Evolutionary conservation across 2,797 vertebrate species (phyloP).

Genomic region (Leptatherina wallacei): DNA sequence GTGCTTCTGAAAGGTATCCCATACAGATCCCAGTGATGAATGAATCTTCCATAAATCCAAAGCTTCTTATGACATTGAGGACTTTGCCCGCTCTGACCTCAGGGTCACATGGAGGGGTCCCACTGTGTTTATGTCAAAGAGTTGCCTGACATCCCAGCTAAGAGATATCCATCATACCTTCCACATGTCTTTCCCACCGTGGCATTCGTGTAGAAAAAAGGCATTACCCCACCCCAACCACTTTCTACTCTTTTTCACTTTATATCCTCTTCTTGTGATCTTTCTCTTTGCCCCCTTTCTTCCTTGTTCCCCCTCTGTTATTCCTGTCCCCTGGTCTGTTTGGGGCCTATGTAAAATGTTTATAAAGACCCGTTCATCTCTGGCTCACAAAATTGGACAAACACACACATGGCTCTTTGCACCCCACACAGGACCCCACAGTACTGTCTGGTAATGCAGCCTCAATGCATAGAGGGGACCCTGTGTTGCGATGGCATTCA

Average conservation of each 20-base stretch:
- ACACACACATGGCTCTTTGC: conserved; percentile 15
- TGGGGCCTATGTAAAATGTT: conserved; percentile 46
- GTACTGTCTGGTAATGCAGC: conserved; percentile 38
- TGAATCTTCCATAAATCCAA: neutral
- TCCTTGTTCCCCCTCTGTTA: conserved; percentile 9
- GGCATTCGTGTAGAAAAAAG: conserved; percentile 45
- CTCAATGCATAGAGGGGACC: conserved; percentile 62
- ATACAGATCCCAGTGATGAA: neutral
- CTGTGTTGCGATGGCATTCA: conserved; percentile 62
- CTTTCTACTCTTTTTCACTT: neutral
- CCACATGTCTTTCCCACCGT: conserved; percentile 51
- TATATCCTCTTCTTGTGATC: conserved; percentile 39
- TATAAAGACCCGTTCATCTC: conserved; percentile 29
- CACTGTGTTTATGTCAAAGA: conserved; percentile 52
- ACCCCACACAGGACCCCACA: conserved; percentile 44
- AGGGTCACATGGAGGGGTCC: conserved; percentile 44
- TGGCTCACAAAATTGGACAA: conserved; percentile 2
- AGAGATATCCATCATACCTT: conserved; percentile 53
- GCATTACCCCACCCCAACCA: neutral
- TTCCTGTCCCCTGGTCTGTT: conserved; percentile 45
- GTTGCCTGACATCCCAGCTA: conserved; percentile 55
- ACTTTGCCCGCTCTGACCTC: conserved; percentile 26
- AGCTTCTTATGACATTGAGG: conserved; percentile 3
- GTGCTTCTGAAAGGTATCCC: neutral
- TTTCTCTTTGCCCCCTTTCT: conserved; percentile 14